A percentile compares a stretch with the other conserved stretches of the same genome.
Conservation (phyloP, 1,140 invertebrate species). For the Drosophila pandora region DNA sequence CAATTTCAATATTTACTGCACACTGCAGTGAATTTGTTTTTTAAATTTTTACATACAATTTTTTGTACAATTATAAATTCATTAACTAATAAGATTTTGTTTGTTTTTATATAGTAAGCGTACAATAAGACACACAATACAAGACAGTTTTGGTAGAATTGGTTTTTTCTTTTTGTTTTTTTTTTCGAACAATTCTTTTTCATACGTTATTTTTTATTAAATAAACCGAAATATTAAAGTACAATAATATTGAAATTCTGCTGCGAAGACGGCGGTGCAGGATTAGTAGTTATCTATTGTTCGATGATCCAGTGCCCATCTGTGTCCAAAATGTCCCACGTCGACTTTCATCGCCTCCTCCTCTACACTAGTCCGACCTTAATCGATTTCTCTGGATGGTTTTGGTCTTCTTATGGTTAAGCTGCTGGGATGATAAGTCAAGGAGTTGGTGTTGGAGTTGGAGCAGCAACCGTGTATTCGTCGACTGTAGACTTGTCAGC, state of each 20-base stretch:
- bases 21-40: conserved; percentile 32
- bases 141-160: conserved; percentile 65
- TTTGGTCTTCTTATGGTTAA: neutral
- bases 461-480: conserved; percentile 20
- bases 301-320: conserved; percentile 33
- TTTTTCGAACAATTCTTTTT: conserved; percentile 52
- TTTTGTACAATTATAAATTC: conserved; percentile 72
- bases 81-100: conserved; percentile 51
- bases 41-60: conserved; percentile 64
- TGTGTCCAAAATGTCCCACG: conserved; percentile 39
- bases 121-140: conserved; percentile 81
- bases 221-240: conserved; percentile 83
- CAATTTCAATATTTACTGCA: conserved; percentile 63
- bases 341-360: conserved; percentile 17
- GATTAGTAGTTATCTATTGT: conserved; percentile 35
- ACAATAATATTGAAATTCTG: conserved; percentile 83
- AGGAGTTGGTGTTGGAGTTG: neutral
- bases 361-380: neutral
- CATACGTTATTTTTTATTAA: conserved; percentile 83
- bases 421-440: conserved; percentile 10
- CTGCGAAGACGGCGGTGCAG: conserved; percentile 58
- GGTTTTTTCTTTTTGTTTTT: conserved; percentile 32
- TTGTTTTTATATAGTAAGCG: conserved; percentile 33
- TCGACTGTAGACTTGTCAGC: conserved; percentile 58
- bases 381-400: neutral